phyloP scores from a whole-genome alignment of 30 jellyfish, hydroid and myxozoan species.

The Aurelia sp. region DNA sequence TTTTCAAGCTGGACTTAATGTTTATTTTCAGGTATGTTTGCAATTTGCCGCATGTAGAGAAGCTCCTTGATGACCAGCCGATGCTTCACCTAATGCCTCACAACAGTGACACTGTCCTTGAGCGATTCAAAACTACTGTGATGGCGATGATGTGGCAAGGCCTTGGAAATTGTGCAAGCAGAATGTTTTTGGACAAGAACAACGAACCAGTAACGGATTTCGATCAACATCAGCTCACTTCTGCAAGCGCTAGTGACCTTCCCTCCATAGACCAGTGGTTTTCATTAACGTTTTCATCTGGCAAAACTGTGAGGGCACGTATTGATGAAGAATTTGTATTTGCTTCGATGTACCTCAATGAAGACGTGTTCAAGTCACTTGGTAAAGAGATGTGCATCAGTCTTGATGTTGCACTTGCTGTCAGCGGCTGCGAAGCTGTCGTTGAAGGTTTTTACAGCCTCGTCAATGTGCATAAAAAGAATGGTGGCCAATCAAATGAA shows the following conservation, averaged over 20 bases:
- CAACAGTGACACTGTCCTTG: too few species aligned
- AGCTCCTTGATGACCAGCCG: too few species aligned
- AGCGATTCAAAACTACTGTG: conserved; percentile 26
- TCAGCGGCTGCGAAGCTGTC: conserved; percentile 46
- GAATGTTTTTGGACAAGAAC: conserved; percentile 20
- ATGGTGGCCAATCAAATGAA: conserved; percentile 39
- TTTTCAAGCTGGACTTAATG: too few species aligned
- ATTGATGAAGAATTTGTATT: conserved; percentile 18
- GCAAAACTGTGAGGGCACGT: conserved; percentile 21
- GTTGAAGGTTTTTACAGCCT: conserved; percentile 54
- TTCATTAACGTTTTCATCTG: conserved; percentile 20
- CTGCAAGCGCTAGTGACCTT: conserved; percentile 16
- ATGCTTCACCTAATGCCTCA: too few species aligned
- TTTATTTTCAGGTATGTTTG: too few species aligned
- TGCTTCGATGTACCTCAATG: conserved; percentile 25
- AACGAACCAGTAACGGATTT: conserved; percentile 30
- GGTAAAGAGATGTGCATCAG: conserved; percentile 52
- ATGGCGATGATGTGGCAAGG: conserved; percentile 44
- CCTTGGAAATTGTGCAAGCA: conserved; percentile 16
- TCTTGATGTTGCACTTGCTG: conserved; percentile 47
- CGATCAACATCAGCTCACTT: conserved; percentile 15
- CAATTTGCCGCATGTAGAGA: too few species aligned
- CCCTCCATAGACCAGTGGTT: conserved; percentile 57
- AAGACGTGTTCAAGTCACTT: conserved; percentile 27
- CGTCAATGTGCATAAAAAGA: conserved; percentile 31